Evolutionary conservation across 1,140 invertebrate species (phyloP), one percentile per base, ranked within the genome.

Genomic region (Ceratosolen fusciceps): DNA sequence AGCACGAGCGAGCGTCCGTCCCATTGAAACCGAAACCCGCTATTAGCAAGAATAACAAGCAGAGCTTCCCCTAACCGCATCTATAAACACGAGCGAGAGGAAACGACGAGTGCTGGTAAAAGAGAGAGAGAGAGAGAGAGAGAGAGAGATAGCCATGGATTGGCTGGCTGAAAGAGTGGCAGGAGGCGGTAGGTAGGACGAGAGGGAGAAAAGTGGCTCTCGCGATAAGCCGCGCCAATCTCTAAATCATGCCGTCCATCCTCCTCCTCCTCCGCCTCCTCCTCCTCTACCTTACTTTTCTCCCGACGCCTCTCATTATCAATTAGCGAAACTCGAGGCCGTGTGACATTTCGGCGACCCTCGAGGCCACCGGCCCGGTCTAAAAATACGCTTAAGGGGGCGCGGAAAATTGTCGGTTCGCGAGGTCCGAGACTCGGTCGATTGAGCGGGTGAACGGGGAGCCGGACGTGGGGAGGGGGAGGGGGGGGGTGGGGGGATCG

Each of bases 41-140:
- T 77, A 77, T 77, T 70, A 68, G n/a, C 74, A 70, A 77, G 74
- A 77, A 77, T 77, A 77, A 70, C 74, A 77, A 70, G 52, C 49
- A 29, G 24, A n/a, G 43, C 31, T 68, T 52, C 60, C 60, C 60
- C 72, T 74, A 74, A 74, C 56, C 72, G 37, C 72, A 60, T 74
- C 72, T n/a, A 74, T 74, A 60, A 60, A 74, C 43, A 67, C 60
- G 58, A 14, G 58, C 2, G 16, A 71, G 47, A 71, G 47, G 7
- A 52, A 67, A n/a, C 19, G 19, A n/a, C 19, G 19, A 34, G 31
- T 5, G 26, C 21, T 26, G 26, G 21, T 5, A 58, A 2, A 24
- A 14, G 31, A 65, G 16, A 24, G n/a, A n/a, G n/a, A n/a, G n/a
- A n/a, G n/a, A n/a, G n/a, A n/a, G n/a, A n/a, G n/a, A n/a, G n/a